Conservation (phyloP, 2,113 vertebrate genomes). For the Brachypteracias leptosomus region DNA sequence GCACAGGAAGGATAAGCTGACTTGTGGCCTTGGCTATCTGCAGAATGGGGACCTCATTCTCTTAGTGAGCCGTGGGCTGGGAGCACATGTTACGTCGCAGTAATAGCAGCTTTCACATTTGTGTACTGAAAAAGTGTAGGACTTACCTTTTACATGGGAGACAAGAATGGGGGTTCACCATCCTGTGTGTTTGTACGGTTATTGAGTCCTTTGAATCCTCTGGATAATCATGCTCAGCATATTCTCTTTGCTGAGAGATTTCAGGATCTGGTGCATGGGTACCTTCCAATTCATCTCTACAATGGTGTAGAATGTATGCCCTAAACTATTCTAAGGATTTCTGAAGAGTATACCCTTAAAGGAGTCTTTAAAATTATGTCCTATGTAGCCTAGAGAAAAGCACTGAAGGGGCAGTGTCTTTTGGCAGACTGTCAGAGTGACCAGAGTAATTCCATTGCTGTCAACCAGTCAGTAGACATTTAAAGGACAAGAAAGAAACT, state of each 20-base stretch:
- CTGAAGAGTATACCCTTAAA: neutral
- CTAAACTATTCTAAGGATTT: neutral
- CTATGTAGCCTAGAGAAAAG: neutral
- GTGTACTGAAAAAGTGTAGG: neutral
- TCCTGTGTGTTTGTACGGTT: neutral
- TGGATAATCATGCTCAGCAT: neutral
- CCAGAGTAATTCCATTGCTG: neutral
- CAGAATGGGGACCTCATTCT: neutral
- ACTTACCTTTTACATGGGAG: neutral
- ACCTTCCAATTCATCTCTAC: neutral
- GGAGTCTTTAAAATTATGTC: neutral
- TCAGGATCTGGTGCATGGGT: neutral
- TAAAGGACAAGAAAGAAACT: neutral
- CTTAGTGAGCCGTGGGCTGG: neutral
- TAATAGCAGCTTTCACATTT: neutral
- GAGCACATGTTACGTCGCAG: rapidly evolving
- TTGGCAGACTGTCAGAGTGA: neutral
- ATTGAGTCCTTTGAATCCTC: neutral
- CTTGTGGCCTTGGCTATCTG: neutral
- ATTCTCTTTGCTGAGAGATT: neutral
- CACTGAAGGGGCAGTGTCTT: neutral
- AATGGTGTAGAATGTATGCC: neutral
- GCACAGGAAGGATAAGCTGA: neutral
- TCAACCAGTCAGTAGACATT: neutral
- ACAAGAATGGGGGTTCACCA: neutral